Conservation (phyloP, 2,113 vertebrate genomes). For the Rhegmatorhina hoffmannsi region DNA sequence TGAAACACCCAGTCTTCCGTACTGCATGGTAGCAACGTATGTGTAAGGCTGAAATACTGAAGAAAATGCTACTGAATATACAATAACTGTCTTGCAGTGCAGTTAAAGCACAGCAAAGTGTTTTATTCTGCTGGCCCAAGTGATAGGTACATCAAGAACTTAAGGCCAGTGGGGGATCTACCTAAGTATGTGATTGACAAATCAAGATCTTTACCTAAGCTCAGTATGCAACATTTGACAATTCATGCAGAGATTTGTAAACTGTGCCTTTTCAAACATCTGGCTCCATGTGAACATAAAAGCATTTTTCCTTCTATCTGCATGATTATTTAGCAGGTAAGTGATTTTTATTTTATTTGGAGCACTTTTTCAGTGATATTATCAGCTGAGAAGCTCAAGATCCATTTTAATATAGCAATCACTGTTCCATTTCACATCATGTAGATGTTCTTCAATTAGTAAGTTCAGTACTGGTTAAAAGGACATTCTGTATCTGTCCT, state of each 20-base stretch:
- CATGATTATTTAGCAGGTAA: slow-evolving; percentile 68
- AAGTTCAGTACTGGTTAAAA: slow-evolving; percentile 53
- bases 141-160: slow-evolving; percentile 34
- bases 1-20: slow-evolving; percentile 89
- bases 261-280: slow-evolving; percentile 80
- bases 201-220: slow-evolving; percentile 77
- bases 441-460: slow-evolving; percentile 56
- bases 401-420: slow-evolving; percentile 63
- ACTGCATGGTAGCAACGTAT: slow-evolving; percentile 80
- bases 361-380: slow-evolving; percentile 82
- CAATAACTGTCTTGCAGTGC: slow-evolving; percentile 33
- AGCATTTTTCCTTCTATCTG: slow-evolving; percentile 63
- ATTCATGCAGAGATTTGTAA: slow-evolving; percentile 68
- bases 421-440: slow-evolving; percentile 55
- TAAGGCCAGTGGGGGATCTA: slow-evolving; percentile 47
- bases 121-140: slow-evolving; percentile 56
- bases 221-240: slow-evolving; percentile 75
- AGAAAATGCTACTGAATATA: slow-evolving; percentile 74
- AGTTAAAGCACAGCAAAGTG: slow-evolving; percentile 42
- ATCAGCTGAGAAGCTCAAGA: slow-evolving; percentile 75
- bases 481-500: slow-evolving; percentile 58
- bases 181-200: slow-evolving; percentile 78
- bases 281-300: slow-evolving; percentile 63
- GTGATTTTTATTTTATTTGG: slow-evolving; percentile 63
- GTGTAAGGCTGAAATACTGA: background rate